Conservation (phyloP, 2,888 invertebrate species). For the Agriopis marginaria region DNA sequence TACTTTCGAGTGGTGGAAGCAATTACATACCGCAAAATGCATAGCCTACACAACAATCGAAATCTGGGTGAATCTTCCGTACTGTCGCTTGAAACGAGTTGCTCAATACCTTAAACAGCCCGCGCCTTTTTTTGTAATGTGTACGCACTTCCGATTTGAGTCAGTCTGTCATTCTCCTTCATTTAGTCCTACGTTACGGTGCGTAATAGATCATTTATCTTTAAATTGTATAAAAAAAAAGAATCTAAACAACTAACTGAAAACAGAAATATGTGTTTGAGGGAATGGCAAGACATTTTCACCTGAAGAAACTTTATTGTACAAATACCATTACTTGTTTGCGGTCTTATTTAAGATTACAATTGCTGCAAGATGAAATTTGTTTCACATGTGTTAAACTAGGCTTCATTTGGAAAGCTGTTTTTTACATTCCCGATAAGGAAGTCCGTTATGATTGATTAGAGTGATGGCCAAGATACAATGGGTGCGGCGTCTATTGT, state of each 20-base stretch:
- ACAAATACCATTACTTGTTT: too few relatives aligned
- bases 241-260: background rate
- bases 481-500: background rate
- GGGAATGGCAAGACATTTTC: background rate
- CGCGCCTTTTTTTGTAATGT: slow-evolving; percentile 32
- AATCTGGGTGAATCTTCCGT: slow-evolving; percentile 8
- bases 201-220: slow-evolving; percentile 1
- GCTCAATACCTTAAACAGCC: slow-evolving; percentile 41
- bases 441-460: slow-evolving; percentile 12
- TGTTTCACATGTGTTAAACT: slow-evolving; percentile 5
- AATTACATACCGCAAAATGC: background rate
- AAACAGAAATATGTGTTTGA: too few relatives aligned
- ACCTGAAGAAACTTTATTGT: background rate
- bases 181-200: slow-evolving; percentile 11
- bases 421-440: slow-evolving; percentile 10
- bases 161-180: slow-evolving; percentile 17
- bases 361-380: background rate
- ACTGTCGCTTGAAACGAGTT: slow-evolving; percentile 28
- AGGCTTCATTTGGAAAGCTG: background rate
- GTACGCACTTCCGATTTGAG: slow-evolving; percentile 35
- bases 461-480: background rate
- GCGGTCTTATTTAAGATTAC: too few relatives aligned
- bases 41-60: slow-evolving; percentile 4
- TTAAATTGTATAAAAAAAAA: background rate
- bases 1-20: too few relatives aligned